Percentiles rank a stretch among this genome's conserved stretches.
Conservation (phyloP, 2,888 invertebrate species). For the Deilephila porcellus region DNA sequence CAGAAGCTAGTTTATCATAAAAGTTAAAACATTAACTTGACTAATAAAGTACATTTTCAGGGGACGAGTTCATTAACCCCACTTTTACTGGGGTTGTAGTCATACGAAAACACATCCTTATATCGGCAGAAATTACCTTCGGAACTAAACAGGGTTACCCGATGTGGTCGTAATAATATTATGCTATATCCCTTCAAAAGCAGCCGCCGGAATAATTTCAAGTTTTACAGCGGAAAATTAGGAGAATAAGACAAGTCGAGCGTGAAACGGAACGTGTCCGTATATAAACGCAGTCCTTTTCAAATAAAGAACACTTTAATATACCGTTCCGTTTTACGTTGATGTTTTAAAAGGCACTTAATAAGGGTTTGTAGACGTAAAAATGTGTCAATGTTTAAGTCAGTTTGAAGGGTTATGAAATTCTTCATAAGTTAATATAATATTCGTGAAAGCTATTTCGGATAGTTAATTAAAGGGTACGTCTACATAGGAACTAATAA, state of each 20-base stretch:
- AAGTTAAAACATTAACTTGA: too few species aligned
- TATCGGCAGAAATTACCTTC: conserved; percentile 34
- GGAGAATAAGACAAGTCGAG: conserved; percentile 47
- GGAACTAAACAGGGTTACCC: conserved; percentile 43
- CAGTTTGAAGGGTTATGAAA: too few species aligned
- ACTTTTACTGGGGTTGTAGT: too few species aligned
- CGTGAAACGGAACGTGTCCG: conserved; percentile 50
- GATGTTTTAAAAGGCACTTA: conserved; percentile 23
- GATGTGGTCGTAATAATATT: conserved; percentile 50
- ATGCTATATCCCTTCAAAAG: conserved; percentile 44
- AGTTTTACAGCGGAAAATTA: conserved; percentile 57
- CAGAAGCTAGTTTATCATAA: too few species aligned
- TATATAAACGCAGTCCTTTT: conserved; percentile 39
- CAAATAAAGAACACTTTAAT: conserved; percentile 40
- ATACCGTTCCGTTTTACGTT: conserved; percentile 30
- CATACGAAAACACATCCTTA: conserved; percentile 16
- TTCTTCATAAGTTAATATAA: too few species aligned
- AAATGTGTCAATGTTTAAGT: background rate
- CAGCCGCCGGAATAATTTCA: conserved; percentile 49
- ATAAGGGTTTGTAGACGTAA: background rate
- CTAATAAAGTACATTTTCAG: too few species aligned
- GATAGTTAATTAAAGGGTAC: background rate
- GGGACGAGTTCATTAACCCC: too few species aligned
- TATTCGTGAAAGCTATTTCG: too few species aligned
- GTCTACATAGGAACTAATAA: background rate